Conservation (phyloP, 2,797 vertebrate species). For the Micropoecilia bifurca region DNA sequence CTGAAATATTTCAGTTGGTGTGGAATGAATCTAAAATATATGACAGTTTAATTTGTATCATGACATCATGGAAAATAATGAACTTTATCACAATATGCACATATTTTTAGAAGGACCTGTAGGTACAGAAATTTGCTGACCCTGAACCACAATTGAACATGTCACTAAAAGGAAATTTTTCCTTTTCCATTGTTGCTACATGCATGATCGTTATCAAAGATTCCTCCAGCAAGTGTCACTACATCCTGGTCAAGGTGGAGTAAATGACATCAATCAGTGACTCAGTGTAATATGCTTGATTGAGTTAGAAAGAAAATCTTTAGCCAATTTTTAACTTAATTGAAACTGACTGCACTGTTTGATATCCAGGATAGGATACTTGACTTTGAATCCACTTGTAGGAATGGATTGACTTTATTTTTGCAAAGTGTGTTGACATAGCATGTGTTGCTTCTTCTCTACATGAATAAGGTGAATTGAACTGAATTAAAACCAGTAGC, state of each 20-base stretch:
- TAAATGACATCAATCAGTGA: background rate
- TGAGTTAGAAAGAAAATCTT: background rate
- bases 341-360: background rate
- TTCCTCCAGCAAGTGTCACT: background rate
- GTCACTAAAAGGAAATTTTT: background rate
- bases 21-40: no score
- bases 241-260: background rate
- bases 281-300: background rate
- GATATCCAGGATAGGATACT: background rate
- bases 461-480: background rate
- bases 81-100: no score
- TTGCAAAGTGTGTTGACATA: background rate
- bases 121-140: background rate
- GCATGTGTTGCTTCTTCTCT: background rate
- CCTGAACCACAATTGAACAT: background rate
- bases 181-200: background rate
- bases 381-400: background rate
- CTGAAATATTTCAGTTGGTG: no score
- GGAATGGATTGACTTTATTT: background rate
- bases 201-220: background rate
- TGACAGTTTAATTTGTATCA: no score
- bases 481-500: background rate
- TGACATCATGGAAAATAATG: no score
- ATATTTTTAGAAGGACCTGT: no score
- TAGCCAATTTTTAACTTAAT: background rate